phyloP scores from a whole-genome alignment of 2,113 vertebrate genomes.

The Stigmatopora nigra region DNA sequence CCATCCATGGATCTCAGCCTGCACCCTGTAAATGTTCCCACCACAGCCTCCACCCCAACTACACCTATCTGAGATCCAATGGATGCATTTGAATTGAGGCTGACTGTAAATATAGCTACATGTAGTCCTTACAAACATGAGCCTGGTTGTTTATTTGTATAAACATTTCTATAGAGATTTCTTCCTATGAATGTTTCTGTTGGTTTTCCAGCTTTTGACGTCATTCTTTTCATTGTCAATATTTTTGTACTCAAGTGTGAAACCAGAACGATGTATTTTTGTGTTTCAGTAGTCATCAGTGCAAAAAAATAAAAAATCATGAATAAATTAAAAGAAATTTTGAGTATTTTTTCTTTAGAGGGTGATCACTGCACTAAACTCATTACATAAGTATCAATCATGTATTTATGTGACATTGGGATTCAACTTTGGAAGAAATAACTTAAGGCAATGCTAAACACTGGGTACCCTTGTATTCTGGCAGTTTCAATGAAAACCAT shows the following conservation, averaged over 20 bases:
- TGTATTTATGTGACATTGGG: no score
- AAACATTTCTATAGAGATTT: constrained; percentile 11
- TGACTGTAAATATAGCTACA: constrained; percentile 2
- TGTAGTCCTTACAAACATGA: neutral
- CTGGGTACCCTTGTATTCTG: no score
- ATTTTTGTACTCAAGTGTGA: constrained; percentile 19
- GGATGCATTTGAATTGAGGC: neutral
- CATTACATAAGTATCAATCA: no score
- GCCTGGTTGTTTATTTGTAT: constrained; percentile 4
- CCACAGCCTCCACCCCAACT: constrained; percentile 56
- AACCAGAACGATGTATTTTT: constrained; percentile 21
- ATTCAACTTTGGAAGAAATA: no score
- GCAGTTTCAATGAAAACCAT: no score
- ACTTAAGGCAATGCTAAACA: no score
- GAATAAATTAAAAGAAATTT: no score
- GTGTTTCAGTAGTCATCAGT: no score
- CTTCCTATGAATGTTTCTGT: constrained; percentile 5
- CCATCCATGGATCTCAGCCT: constrained; percentile 83
- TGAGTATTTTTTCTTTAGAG: no score
- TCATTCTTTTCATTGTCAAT: neutral
- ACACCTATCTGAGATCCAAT: constrained; percentile 51
- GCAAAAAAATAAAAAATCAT: no score
- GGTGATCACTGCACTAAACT: no score
- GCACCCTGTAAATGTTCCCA: constrained; percentile 72
- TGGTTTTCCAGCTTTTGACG: neutral